Evolutionary conservation across 2,888 invertebrate genomes (phyloP), one percentile per base, ranked within the genome.

Genomic region (Neoascia interrupta): DNA sequence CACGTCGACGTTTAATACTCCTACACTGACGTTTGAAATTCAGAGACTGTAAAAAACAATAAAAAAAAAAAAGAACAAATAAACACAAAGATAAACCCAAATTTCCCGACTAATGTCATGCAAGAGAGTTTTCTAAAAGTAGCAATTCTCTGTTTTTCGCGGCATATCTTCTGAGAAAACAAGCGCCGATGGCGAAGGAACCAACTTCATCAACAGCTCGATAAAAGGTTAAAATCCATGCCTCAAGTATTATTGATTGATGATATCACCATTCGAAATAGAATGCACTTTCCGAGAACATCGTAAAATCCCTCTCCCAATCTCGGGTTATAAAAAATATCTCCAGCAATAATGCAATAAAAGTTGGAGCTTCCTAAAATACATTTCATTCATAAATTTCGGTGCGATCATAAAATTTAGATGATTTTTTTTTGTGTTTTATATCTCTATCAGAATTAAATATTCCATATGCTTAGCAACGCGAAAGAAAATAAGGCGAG

Each of bases 301-400:
- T 3, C 8, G 31, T 6, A 6, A 26, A n/a, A n/a, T n/a, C n/a
- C n/a, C n/a, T n/a, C n/a, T n/a, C n/a, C n/a, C 15, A 13, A 45
- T 10, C 6, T 1, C 45, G 18, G 41, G 5, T 3, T 28, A 6
- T 8, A 15, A 26, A 15, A 47, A 3, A 23, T 2, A 13, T n/a
- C 5, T 23, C n/a, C 8, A 16, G 21, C 15, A 23, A 21, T 15
- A 26, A 18, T 47, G 47, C 28, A 16, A 47, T 31, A 47, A 18
- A 47, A 47, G n/a, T 16, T n/a, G 16, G n/a, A 47, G 28, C 28
- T 47, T 47, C 47, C 28, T 10, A 31, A 47, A 18, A 47, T 47
- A 31, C 11, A 37, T 21, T 19, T 45, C 6, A 13, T 13, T 13
- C 43, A 21, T 23, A 47, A 47, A 47, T 16, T 8, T 18, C 3